Evolutionary conservation across 2,888 invertebrate genomes (phyloP), one percentile per base, ranked within the genome.

Genomic region (Thecophora atra): DNA sequence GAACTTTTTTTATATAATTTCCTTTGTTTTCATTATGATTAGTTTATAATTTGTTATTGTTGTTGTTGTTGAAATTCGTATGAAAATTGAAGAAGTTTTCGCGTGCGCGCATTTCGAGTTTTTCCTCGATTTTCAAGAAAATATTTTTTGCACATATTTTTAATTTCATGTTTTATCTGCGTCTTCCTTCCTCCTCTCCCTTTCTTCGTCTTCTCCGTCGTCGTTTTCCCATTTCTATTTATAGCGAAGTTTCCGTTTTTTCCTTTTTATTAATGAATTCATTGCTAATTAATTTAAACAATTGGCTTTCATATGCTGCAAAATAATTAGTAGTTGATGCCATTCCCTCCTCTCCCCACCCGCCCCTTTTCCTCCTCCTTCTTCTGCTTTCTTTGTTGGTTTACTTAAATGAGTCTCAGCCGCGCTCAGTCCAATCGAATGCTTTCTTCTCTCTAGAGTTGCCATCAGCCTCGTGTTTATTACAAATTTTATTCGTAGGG

Each of bases 231-330:
- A 1, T 37, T 37, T 11, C 6, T 37, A 37, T 37, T 37, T 37
- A 37, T 37, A 37, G 7, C 6, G 30, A 37, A 37, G 11, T 37
- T 37, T 52, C 17, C 17, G 52, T 52, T 52, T 52, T 52, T 52
- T 52, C 1, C 6, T 52, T 52, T 52, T 60, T 13, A 37, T 2
- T 37, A 37, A 37, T 37, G 6, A 37, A 37, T 37, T 37, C 37
- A 58, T 58, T 58, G 8, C 21, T 26, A 26, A 58, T 58, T 58
- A 26, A 58, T 58, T 44, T 64, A 64, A 64, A 42, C 42, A 64
- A 42, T 64, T 44, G 64, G 63, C 24, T 37, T 64, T 64, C n/a
- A 37, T 62, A 19, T 62, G 28, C 28, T 30, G n/a, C n/a, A 30
- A 62, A 62, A n/a, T 62, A 62, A 62, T 62, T 62, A 28, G 19